Percentiles rank a stretch among this genome's conserved stretches.
phyloP scores from a whole-genome alignment of 2,113 vertebrate genomes.

The Lucifuga dentata region DNA sequence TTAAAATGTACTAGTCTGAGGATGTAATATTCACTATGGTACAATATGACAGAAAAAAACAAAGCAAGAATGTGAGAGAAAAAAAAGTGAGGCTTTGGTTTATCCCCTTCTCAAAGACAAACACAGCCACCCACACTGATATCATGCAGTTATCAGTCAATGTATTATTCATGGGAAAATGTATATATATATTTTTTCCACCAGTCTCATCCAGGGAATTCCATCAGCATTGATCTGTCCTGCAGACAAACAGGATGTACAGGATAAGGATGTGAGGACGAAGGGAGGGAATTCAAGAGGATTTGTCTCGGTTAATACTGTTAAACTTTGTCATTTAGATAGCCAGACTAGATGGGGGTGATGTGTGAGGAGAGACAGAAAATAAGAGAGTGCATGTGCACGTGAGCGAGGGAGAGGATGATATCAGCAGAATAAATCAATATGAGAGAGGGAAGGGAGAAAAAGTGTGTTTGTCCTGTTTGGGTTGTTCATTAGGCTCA shows the following conservation, averaged over 20 bases:
- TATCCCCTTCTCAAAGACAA: neutral
- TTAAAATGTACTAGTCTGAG: neutral
- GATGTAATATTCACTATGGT: neutral
- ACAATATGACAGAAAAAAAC: neutral
- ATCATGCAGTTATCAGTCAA: slow-evolving; percentile 37
- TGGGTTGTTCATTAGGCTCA: slow-evolving; percentile 61
- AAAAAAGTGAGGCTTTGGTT: neutral
- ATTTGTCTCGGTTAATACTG: slow-evolving; percentile 51
- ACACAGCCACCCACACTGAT: slow-evolving; percentile 26
- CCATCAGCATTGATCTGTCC: slow-evolving; percentile 70
- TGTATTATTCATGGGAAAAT: slow-evolving; percentile 67
- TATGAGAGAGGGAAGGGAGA: slow-evolving; percentile 43
- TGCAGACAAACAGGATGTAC: slow-evolving; percentile 52
- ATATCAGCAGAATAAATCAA: slow-evolving; percentile 65
- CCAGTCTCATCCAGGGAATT: slow-evolving; percentile 61
- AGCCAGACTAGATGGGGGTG: slow-evolving; percentile 10
- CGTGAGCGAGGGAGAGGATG: slow-evolving; percentile 31
- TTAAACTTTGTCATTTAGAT: slow-evolving; percentile 53
- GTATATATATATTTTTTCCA: slow-evolving; percentile 34
- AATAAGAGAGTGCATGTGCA: slow-evolving; percentile 8
- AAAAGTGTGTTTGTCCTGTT: slow-evolving; percentile 69
- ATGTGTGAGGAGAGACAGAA: slow-evolving; percentile 26
- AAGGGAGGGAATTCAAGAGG: slow-evolving; percentile 48
- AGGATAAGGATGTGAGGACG: slow-evolving; percentile 28
- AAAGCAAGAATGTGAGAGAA: neutral